Evolutionary conservation across 1,140 invertebrate species (phyloP), one percentile per base, ranked within the genome.

Genomic region (Radopholus similis): DNA sequence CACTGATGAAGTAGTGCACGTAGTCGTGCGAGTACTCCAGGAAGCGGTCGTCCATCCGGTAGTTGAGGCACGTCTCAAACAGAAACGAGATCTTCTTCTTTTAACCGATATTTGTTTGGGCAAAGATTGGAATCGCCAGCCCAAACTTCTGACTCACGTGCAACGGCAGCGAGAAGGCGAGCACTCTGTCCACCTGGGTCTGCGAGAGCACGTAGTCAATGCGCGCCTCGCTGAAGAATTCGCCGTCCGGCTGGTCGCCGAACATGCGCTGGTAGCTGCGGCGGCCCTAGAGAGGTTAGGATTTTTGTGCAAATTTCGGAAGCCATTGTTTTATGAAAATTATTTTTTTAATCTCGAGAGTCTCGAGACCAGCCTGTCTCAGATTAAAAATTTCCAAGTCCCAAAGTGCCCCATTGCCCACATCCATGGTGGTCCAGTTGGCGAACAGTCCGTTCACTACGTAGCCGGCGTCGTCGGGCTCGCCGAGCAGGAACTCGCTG

Each of bases 11-110:
- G n/a, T 82, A 65, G 55, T 80, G 77, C n/a, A 64, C 71, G 11
- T 71, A 75, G 18, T 79, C 75, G 60, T 81, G 79, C 0, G 76
- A 74, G 63, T 81, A 81, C 55, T 81, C 79, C 21, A 81, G 60
- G 15, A 80, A 77, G 32, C 76, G 64, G 18, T 77, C 75, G 51
- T 77, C 75, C 64, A 74, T 40, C 18, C 34, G 44, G 47, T 74
- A 78, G 42, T 78, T 72, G 21, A 74, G 40, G 54, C 74, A 78
- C 5, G 56, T 66, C 66, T 77, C 42, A 51, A 73, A 26, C 0
- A 32, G 38, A 18, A 75, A 26, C 26, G 18, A 15, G 32, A 5
- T 71, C 26, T 6, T n/a, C 28, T 21, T 26, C 21, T 15, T 21
- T 54, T 2, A 51, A 51, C 35, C 35, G 18, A 47, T 21, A 54